Evolutionary conservation across 2,797 vertebrate species (phyloP).

Genomic region (Malurus splendens): DNA sequence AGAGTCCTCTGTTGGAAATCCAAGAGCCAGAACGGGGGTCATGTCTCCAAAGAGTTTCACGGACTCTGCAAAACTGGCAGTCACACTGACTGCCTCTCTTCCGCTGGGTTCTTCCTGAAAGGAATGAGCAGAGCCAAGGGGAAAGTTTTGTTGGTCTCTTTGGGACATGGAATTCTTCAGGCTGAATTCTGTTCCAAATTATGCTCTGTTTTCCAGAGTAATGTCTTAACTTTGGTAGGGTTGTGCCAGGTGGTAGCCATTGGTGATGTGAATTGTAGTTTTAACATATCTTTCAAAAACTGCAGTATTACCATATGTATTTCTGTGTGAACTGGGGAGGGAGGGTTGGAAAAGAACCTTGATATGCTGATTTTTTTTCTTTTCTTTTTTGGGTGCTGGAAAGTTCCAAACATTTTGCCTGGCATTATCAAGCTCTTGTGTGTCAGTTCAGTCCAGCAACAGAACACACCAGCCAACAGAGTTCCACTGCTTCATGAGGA

Average conservation of each 20-base stretch:
- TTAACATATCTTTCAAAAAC: neutral
- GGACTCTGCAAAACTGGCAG: slow-evolving; percentile 28
- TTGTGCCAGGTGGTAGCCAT: slow-evolving; percentile 1
- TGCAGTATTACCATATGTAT: neutral
- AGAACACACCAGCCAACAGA: neutral
- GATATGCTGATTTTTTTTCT: neutral
- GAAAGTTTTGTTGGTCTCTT: slow-evolving; percentile 7
- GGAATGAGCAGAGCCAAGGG: neutral
- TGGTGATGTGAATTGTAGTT: neutral
- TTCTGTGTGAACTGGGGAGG: neutral
- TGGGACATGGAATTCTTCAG: neutral
- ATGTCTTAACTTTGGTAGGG: neutral
- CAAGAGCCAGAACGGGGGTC: neutral
- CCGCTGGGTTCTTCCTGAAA: neutral
- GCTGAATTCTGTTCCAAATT: slow-evolving; percentile 29
- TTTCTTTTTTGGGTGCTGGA: neutral
- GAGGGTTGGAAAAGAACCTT: neutral
- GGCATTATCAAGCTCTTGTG: neutral
- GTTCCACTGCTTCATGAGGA: neutral
- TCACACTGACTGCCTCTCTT: slow-evolving; percentile 27
- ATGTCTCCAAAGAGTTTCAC: neutral
- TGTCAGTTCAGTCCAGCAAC: neutral
- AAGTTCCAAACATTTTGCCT: neutral
- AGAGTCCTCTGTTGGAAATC: slow-evolving; percentile 12
- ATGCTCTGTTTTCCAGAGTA: neutral